Conservation (phyloP, 1,140 invertebrate species). For the Trichogramma pretiosum region DNA sequence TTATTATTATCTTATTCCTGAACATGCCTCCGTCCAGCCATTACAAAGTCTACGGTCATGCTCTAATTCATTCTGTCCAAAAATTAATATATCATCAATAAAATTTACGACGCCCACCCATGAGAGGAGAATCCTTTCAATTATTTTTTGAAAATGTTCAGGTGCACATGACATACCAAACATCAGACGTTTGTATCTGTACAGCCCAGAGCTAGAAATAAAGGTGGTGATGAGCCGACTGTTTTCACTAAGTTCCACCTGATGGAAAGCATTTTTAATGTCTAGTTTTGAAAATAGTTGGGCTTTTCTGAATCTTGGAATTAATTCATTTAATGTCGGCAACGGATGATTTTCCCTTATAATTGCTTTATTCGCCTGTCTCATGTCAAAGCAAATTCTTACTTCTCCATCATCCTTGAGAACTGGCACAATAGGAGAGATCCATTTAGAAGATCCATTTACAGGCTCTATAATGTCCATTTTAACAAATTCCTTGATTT, state of each 20-base stretch:
- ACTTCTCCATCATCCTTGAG: slow-evolving; percentile 29
- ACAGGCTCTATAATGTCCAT: slow-evolving; percentile 33
- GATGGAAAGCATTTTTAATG: slow-evolving; percentile 14
- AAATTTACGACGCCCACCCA: slow-evolving; percentile 6
- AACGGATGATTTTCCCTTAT: slow-evolving; percentile 10
- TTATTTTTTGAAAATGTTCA: slow-evolving; percentile 15
- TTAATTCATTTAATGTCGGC: slow-evolving; percentile 7
- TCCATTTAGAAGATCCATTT: slow-evolving; percentile 28
- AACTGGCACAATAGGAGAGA: slow-evolving; percentile 33
- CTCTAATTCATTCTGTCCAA: slow-evolving; percentile 24
- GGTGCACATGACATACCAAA: slow-evolving; percentile 12
- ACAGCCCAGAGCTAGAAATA: slow-evolving; percentile 12
- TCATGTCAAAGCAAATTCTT: slow-evolving; percentile 36
- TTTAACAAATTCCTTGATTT: slow-evolving; percentile 16
- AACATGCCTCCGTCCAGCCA: too few species aligned
- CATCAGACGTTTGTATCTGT: slow-evolving; percentile 8
- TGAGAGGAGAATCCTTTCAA: slow-evolving; percentile 12
- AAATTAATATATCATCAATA: slow-evolving; percentile 34
- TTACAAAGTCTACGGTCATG: too few species aligned
- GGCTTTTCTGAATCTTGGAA: slow-evolving; percentile 1
- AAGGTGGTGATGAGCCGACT: slow-evolving; percentile 10
- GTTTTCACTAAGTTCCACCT: slow-evolving; percentile 8
- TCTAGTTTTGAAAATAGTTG: slow-evolving; percentile 14
- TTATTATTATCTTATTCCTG: too few species aligned
- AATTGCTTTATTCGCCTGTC: slow-evolving; percentile 33